These are phyloP conservation scores for Ceryle rudis DNA, from an alignment of 2,797 vertebrate genomes.

Conservation along the genomic window DNA sequence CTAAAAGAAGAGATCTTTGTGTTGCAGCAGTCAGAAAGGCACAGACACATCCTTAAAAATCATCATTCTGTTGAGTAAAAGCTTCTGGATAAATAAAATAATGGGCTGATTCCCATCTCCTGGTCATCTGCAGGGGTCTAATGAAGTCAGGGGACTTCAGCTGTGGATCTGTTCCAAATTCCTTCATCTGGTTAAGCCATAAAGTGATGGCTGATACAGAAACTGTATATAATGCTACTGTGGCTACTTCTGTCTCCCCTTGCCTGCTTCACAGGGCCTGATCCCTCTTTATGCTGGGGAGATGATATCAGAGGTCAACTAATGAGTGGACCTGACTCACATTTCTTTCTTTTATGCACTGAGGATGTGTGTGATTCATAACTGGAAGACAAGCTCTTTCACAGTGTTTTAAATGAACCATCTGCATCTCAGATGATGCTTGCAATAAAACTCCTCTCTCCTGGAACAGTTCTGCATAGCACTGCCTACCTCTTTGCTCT, in stretches of 20 bases:
- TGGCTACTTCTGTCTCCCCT: background rate
- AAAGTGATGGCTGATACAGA: background rate
- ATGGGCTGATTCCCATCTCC: background rate
- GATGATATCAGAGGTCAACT: background rate
- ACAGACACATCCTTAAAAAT: background rate
- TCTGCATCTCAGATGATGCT: background rate
- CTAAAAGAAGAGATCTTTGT: background rate
- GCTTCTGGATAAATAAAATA: background rate
- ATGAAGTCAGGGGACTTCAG: background rate
- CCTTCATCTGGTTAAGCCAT: background rate
- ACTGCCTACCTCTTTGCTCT: background rate
- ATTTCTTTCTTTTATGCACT: background rate
- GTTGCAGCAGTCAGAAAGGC: background rate
- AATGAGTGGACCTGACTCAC: background rate
- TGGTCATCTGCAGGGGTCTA: background rate
- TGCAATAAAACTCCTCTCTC: background rate
- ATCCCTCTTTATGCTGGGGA: background rate
- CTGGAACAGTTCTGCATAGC: background rate
- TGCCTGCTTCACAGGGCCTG: background rate
- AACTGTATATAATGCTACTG: background rate
- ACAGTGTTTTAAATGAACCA: slow-evolving; percentile 5
- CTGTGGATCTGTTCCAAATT: background rate
- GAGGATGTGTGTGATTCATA: background rate
- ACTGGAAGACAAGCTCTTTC: background rate
- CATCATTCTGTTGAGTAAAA: background rate